These are phyloP conservation scores for Euclidia mi DNA, from an alignment of 2,888 invertebrate genomes.

Conservation along the genomic window DNA sequence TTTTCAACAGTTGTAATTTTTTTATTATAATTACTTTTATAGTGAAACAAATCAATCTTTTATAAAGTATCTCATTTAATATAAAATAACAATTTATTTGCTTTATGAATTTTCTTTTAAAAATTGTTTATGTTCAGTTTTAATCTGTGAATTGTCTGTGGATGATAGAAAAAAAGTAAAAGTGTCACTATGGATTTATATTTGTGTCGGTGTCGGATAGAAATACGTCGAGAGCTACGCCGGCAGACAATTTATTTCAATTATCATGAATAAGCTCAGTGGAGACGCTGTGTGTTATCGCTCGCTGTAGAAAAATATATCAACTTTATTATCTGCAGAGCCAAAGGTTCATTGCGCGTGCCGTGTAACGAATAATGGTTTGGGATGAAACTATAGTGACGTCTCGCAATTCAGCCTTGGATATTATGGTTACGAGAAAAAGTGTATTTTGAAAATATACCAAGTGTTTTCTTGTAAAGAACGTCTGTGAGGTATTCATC, in stretches of 20 bases:
- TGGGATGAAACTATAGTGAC: constrained; percentile 87
- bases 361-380: constrained; percentile 85
- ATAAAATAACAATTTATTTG: not conserved
- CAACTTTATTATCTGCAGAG: constrained; percentile 65
- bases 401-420: constrained; percentile 88
- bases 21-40: too few species aligned
- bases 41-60: too few species aligned
- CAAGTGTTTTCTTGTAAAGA: constrained; percentile 85
- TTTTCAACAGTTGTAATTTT: too few species aligned
- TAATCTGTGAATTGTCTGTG: constrained; percentile 62
- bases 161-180: constrained; percentile 60
- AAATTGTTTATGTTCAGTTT: not conserved
- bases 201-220: constrained; percentile 85
- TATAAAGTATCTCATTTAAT: too few species aligned
- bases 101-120: not conserved
- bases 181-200: constrained; percentile 79
- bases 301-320: constrained; percentile 74
- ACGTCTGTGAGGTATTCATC: constrained; percentile 78
- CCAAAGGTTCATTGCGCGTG: constrained; percentile 69
- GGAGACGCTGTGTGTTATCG: constrained; percentile 75
- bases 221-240: constrained; percentile 83
- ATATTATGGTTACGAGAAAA: constrained; percentile 89
- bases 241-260: constrained; percentile 88
- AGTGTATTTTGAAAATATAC: constrained; percentile 89
- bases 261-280: constrained; percentile 83